Evolutionary conservation across 2,113 vertebrate species (phyloP).

Genomic region (Macquaria australasica): DNA sequence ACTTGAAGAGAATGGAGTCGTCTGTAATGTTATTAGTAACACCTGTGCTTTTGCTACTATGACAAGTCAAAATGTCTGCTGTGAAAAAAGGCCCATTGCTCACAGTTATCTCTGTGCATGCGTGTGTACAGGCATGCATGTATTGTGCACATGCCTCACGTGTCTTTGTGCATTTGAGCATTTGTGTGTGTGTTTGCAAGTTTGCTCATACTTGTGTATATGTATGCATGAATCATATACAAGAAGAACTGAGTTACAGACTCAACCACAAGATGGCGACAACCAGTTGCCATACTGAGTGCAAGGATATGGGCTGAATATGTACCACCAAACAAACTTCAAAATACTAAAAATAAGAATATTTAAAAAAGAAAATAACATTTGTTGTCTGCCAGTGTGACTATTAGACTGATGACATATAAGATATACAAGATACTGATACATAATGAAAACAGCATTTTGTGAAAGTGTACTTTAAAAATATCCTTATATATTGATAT

Average conservation of each 20-base stretch:
- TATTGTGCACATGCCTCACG: neutral
- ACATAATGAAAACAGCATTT: neutral
- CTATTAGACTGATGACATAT: neutral
- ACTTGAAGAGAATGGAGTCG: too few species aligned
- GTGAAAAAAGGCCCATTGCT: neutral
- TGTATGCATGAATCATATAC: neutral
- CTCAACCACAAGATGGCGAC: constrained; percentile 75
- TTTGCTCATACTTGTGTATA: neutral
- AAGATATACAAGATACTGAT: neutral
- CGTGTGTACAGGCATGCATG: neutral
- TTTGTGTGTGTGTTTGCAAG: neutral
- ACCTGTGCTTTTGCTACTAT: neutral
- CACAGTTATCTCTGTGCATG: neutral
- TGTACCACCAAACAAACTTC: rapidly evolving
- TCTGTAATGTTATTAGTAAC: neutral
- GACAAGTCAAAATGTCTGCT: neutral
- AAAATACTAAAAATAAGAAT: neutral
- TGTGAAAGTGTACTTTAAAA: neutral
- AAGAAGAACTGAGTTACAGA: neutral
- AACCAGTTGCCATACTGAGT: constrained; percentile 20
- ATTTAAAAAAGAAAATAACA: neutral
- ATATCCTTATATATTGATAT: neutral
- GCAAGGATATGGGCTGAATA: neutral
- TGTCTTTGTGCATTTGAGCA: neutral
- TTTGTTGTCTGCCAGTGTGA: neutral